Evolutionary conservation across 1,140 invertebrate genomes (phyloP).

Genomic region (Homarus americanus): DNA sequence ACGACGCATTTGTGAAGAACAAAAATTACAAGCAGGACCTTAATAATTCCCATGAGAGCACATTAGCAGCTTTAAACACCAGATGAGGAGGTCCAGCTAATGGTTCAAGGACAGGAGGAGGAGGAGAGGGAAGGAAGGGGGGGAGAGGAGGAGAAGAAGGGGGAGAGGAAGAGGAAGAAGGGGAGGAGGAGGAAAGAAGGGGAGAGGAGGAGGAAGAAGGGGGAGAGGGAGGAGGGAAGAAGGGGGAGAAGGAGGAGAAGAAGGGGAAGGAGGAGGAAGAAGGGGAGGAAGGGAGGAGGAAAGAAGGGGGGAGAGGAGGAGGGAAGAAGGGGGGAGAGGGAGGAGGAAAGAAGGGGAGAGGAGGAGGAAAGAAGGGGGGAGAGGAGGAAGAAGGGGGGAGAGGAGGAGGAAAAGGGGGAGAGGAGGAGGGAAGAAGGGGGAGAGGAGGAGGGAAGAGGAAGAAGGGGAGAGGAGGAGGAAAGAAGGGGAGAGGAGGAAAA

Average conservation of each 20-base stretch:
- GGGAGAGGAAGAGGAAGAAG: background rate
- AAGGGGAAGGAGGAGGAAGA: background rate
- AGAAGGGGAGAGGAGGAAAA: background rate
- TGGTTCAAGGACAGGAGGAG: background rate
- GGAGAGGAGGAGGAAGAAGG: no score
- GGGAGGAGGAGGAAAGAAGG: background rate
- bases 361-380: background rate
- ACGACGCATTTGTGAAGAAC: no score
- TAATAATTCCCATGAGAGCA: no score
- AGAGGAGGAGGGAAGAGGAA: background rate
- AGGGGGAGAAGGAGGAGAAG: background rate
- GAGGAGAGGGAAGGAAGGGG: background rate
- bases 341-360: background rate
- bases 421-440: background rate
- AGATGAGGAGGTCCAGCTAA: no score
- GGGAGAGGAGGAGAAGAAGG: no score
- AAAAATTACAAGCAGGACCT: no score
- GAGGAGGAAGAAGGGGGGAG: background rate
- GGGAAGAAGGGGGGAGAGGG: background rate
- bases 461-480: conserved; percentile 3
- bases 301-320: background rate
- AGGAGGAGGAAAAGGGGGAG: background rate
- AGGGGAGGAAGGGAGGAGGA: background rate
- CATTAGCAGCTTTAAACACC: no score
- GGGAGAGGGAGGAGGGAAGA: background rate